phyloP scores from a whole-genome alignment of 2,797 vertebrate species.

The Lutjanus campechanus region DNA sequence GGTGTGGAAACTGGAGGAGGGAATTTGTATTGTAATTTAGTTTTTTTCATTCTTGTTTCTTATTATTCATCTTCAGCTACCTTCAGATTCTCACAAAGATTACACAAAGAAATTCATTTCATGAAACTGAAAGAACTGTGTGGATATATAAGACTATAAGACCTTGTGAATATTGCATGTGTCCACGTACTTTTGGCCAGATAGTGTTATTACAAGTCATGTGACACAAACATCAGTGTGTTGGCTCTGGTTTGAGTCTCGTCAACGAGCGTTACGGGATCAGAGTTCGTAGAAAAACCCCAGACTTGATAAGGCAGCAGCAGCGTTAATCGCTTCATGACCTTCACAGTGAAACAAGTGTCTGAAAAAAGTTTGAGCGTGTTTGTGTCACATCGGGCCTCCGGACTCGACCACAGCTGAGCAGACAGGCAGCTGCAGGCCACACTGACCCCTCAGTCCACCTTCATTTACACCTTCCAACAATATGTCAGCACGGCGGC shows the following conservation, averaged over 20 bases:
- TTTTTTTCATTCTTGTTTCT: too few species aligned
- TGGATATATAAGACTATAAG: too few species aligned
- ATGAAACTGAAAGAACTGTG: too few species aligned
- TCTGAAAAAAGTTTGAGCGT: not conserved
- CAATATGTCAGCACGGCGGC: slow-evolving; percentile 1
- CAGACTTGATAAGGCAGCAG: not conserved
- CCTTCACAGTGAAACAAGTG: not conserved
- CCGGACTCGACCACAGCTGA: slow-evolving; percentile 18
- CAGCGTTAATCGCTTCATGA: not conserved
- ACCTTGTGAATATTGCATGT: too few species aligned
- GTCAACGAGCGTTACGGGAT: not conserved
- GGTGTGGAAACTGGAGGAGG: too few species aligned
- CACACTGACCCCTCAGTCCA: slow-evolving; percentile 10
- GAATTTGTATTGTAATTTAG: too few species aligned
- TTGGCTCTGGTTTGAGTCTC: not conserved
- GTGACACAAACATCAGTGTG: not conserved
- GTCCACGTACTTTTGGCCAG: too few species aligned
- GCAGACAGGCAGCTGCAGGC: slow-evolving; percentile 26
- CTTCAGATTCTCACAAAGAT: too few species aligned
- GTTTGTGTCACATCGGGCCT: slow-evolving; percentile 12
- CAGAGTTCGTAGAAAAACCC: not conserved
- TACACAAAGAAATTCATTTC: too few species aligned
- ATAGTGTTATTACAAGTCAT: not conserved
- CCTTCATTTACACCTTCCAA: slow-evolving; percentile 10
- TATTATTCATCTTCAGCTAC: too few species aligned